Conservation (phyloP, 2,113 vertebrate species). For the Saccopteryx bilineata region DNA sequence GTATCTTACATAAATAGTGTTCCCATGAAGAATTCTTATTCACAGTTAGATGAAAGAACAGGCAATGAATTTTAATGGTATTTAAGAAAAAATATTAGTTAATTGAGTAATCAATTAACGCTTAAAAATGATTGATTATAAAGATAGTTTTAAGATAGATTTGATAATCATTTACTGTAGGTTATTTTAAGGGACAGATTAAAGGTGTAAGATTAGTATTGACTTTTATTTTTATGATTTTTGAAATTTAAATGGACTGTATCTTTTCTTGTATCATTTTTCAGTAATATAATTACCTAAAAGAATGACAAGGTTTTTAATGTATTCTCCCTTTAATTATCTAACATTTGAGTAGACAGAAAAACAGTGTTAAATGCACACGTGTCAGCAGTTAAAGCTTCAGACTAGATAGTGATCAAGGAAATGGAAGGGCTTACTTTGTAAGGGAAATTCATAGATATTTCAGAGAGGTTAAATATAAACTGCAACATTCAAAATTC, state of each 20-base stretch:
- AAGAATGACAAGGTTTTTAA: neutral
- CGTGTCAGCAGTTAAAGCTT: neutral
- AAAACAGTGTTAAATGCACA: neutral
- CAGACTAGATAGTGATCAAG: neutral
- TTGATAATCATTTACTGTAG: neutral
- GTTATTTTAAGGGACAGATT: constrained; percentile 3
- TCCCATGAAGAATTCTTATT: neutral
- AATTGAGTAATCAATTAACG: neutral
- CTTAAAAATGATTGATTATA: neutral
- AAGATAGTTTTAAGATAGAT: constrained; percentile 48
- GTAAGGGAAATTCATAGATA: neutral
- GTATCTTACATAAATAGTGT: neutral
- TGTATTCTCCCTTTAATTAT: neutral
- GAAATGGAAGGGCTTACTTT: neutral
- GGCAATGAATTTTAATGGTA: neutral
- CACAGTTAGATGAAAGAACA: neutral
- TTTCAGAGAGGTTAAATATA: neutral
- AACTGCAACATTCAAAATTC: neutral
- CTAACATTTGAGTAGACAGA: neutral
- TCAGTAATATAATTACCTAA: neutral
- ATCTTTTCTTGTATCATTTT: neutral
- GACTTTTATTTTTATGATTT: neutral
- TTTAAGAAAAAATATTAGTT: constrained; percentile 24
- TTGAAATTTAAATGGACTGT: neutral
- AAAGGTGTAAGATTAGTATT: constrained; percentile 1